Evolutionary conservation across 2,888 invertebrate species (phyloP), one percentile per base, ranked within the genome.

Genomic region (Lasioglossum calceatum): DNA sequence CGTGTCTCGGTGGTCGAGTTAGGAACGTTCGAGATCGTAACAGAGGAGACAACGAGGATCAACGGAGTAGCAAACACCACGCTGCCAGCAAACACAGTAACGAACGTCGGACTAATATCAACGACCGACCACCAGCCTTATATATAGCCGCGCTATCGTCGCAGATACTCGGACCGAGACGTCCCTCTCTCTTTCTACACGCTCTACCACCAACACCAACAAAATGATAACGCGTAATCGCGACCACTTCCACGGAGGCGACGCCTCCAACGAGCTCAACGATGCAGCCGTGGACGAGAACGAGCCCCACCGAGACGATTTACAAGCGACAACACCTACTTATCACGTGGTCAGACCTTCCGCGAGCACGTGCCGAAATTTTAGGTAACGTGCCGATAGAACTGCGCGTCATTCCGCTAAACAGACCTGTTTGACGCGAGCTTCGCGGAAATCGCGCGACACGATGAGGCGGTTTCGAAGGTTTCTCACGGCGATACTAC

Each of bases 101-200:
- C 82, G 81, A 87, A 84, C 83, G 81, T 87, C 82, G 77, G 85
- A 93, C 93, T 93, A 88, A 90, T 85, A 85, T 87, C 82, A 84
- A 76, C 86, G 84, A 76, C 75, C 79, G 67, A 61, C 75, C 72
- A 27, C n/a, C 82, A 39, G 82, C 82, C 82, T 93, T 92, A 92
- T 93, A 93, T 93, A 93, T 91, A 85, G 87, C 85, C 79, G 80
- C 87, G 89, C 90, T 92, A 93, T 93, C 93, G 89, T 84, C 82
- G 82, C 67, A 84, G 86, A 90, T 87, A 81, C 75, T 88, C 85
- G 19, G 19, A 32, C 70, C 77, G 81, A 64, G 82, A 16, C 77
- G 81, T 42, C 79, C 80, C 89, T 54, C 83, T 61, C 79, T n/a
- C 4, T 32, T 32, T 23, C 32, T 39, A 19, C 36, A 32, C 67